Conservation (phyloP, 2,888 invertebrate genomes). For the Thysanoteuthis rhombus region DNA sequence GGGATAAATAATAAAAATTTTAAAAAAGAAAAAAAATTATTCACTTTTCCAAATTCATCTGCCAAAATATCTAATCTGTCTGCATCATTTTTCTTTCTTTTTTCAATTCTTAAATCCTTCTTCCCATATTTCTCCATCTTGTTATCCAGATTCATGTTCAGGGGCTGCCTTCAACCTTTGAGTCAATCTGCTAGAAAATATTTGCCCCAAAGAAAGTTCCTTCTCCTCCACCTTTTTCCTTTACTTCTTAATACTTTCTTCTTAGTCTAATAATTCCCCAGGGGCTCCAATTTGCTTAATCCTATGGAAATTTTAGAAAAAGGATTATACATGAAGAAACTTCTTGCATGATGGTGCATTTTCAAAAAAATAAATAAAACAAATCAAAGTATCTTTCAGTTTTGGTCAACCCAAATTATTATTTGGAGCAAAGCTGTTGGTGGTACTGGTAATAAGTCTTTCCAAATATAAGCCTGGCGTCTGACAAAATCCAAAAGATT, state of each 20-base stretch:
- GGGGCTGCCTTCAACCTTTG: neutral
- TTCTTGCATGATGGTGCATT: neutral
- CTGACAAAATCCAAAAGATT: slow-evolving; percentile 12
- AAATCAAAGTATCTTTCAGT: neutral
- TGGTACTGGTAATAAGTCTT: neutral
- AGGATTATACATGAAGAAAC: neutral
- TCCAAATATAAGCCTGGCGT: neutral
- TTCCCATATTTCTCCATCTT: neutral
- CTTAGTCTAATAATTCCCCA: slow-evolving; percentile 12
- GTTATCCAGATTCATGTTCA: neutral
- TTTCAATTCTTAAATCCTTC: neutral
- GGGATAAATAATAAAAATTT: too few species aligned
- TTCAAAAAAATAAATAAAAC: neutral
- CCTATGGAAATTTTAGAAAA: slow-evolving; percentile 12
- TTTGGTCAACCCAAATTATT: neutral
- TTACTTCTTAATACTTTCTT: slow-evolving; percentile 12
- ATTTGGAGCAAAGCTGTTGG: neutral
- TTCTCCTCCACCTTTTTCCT: neutral
- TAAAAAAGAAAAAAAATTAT: too few species aligned
- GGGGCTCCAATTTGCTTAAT: slow-evolving; percentile 12
- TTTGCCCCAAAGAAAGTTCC: neutral
- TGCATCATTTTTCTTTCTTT: neutral
- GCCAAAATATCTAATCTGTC: neutral
- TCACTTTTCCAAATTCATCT: neutral
- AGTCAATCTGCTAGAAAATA: neutral